Conservation (phyloP, 2,113 vertebrate genomes). For the Nestor notabilis region DNA sequence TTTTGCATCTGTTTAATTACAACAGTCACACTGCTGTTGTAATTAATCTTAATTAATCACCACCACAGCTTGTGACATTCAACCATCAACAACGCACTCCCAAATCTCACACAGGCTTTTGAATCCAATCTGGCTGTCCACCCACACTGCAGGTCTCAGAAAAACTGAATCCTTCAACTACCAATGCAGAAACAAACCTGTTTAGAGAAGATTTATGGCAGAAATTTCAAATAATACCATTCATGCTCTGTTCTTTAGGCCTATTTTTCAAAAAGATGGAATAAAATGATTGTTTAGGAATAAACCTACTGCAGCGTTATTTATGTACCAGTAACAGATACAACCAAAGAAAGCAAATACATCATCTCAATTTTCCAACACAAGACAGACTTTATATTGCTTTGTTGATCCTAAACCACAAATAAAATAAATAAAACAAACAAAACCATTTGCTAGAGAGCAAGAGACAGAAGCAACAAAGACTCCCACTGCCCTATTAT, state of each 20-base stretch:
- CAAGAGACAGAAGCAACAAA: not conserved
- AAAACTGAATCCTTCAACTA: not conserved
- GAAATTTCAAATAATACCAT: not conserved
- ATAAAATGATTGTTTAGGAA: not conserved
- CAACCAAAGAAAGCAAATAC: not conserved
- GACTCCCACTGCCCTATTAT: not conserved
- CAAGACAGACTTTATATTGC: not conserved
- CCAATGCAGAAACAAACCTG: not conserved
- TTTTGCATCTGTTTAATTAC: not conserved
- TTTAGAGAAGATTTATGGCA: not conserved
- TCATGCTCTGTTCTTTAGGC: not conserved
- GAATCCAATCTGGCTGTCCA: not conserved
- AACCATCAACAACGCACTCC: not conserved
- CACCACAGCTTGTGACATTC: not conserved
- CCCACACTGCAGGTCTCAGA: not conserved
- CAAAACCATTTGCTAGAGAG: not conserved
- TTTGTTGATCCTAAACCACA: not conserved
- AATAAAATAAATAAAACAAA: not conserved
- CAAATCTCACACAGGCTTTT: not conserved
- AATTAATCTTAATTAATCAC: constrained; percentile 13
- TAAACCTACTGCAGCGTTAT: not conserved
- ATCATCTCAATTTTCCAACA: not conserved
- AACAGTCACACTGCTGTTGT: not conserved
- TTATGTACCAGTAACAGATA: not conserved
- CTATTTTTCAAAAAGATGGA: not conserved